Conservation (phyloP, 2,113 vertebrate genomes). For the Regulus satrapa region DNA sequence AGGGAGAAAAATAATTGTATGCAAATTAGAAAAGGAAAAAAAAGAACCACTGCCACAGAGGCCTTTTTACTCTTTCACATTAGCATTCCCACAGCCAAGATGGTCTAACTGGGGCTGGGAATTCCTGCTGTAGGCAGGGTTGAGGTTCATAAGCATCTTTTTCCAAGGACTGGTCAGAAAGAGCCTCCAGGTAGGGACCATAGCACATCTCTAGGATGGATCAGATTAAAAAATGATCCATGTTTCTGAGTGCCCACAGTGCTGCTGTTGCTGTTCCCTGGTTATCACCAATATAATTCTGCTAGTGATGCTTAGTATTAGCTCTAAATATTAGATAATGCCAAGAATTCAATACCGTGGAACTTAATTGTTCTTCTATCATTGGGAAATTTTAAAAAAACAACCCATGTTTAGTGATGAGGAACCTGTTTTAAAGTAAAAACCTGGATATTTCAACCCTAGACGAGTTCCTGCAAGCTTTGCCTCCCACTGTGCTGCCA, state of each 20-base stretch:
- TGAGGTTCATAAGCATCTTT: not conserved
- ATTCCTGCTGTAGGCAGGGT: not conserved
- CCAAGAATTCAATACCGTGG: not conserved
- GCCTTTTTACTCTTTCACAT: not conserved
- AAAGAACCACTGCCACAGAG: not conserved
- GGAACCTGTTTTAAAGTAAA: not conserved
- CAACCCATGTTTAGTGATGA: not conserved
- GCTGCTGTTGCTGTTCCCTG: not conserved
- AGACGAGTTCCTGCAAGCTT: not conserved
- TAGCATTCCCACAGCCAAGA: not conserved
- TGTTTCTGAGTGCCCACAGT: not conserved
- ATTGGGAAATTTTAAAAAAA: not conserved
- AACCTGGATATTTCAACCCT: not conserved
- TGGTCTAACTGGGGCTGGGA: not conserved
- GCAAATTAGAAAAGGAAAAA: not conserved
- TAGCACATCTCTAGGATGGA: not conserved
- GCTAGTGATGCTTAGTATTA: not conserved
- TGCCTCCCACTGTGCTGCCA: constrained; percentile 32
- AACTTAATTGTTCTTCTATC: not conserved
- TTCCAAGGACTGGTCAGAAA: not conserved
- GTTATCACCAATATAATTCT: not conserved
- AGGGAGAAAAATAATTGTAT: not conserved
- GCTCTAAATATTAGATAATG: not conserved
- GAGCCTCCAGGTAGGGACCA: not conserved
- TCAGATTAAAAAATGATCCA: not conserved